A percentile compares a stretch with the other conserved stretches of the same genome.
These are phyloP conservation scores for Platygyra sinensis DNA, from an alignment of 64 coral and sea anemone species.

Conservation along the genomic window DNA sequence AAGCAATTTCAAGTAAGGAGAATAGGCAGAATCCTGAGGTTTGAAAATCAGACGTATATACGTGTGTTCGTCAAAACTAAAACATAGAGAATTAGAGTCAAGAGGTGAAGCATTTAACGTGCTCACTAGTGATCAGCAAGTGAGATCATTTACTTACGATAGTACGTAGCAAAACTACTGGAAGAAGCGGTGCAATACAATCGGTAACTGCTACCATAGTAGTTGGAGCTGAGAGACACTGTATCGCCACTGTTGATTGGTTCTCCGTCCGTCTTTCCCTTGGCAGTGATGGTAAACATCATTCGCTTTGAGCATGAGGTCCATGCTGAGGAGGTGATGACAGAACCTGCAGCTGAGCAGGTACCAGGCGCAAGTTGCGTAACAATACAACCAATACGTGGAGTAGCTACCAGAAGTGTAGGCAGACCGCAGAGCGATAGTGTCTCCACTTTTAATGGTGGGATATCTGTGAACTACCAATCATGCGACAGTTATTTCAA, in stretches of 20 bases:
- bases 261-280: slow-evolving; percentile 17
- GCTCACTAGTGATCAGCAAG: neutral
- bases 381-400: neutral
- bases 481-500: too few species aligned
- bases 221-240: neutral
- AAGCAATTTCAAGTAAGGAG: too few species aligned
- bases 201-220: slow-evolving; percentile 6
- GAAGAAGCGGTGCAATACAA: slow-evolving; percentile 5
- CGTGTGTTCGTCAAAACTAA: too few species aligned
- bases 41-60: too few species aligned
- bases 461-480: slow-evolving; percentile 2
- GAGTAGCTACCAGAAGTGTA: slow-evolving; percentile 7
- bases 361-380: neutral
- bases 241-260: slow-evolving; percentile 46
- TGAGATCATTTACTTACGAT: slow-evolving; percentile 1
- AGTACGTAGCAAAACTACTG: neutral
- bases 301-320: neutral
- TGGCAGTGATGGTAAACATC: slow-evolving; percentile 15
- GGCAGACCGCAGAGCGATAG: neutral
- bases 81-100: too few species aligned
- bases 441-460: slow-evolving; percentile 12
- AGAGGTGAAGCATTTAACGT: too few species aligned
- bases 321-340: neutral
- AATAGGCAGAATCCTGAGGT: too few species aligned
- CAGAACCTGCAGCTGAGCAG: neutral